Conservation (phyloP, 1,140 invertebrate genomes). For the Anastrepha ludens region DNA sequence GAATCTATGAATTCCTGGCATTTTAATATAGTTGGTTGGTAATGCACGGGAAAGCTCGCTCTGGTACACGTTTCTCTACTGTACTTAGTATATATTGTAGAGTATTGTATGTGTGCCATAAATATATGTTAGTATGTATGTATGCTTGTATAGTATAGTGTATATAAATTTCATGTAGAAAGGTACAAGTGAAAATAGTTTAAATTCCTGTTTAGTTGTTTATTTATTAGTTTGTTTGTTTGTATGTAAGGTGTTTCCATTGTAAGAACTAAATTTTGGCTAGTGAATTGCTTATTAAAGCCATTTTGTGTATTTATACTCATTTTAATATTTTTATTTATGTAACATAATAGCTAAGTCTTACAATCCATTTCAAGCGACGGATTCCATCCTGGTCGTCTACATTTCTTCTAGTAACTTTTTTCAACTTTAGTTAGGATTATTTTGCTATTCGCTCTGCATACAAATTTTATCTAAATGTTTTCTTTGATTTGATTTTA, state of each 20-base stretch:
- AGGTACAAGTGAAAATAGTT: conserved; percentile 23
- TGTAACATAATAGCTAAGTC: neutral
- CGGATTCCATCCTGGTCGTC: neutral
- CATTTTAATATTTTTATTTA: neutral
- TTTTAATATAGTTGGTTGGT: neutral
- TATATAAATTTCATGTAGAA: neutral
- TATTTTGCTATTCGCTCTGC: neutral
- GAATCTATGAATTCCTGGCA: conserved; percentile 21
- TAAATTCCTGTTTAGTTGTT: conserved; percentile 29
- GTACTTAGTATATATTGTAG: neutral
- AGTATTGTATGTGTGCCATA: neutral
- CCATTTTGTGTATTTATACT: conserved; percentile 9
- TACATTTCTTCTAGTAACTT: neutral
- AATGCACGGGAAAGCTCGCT: neutral
- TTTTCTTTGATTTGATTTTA: neutral
- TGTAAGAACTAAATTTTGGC: conserved; percentile 9
- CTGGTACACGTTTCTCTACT: neutral
- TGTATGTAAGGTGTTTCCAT: conserved; percentile 9
- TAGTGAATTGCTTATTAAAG: conserved; percentile 48
- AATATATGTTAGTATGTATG: neutral
- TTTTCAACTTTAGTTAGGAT: neutral
- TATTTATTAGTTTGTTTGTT: neutral
- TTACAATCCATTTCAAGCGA: neutral
- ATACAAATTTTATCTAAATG: neutral
- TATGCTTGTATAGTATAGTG: neutral